Percentiles rank a stretch among this genome's conserved stretches.
phyloP scores from a whole-genome alignment of 2,888 invertebrate genomes.

The Metellina segmentata region DNA sequence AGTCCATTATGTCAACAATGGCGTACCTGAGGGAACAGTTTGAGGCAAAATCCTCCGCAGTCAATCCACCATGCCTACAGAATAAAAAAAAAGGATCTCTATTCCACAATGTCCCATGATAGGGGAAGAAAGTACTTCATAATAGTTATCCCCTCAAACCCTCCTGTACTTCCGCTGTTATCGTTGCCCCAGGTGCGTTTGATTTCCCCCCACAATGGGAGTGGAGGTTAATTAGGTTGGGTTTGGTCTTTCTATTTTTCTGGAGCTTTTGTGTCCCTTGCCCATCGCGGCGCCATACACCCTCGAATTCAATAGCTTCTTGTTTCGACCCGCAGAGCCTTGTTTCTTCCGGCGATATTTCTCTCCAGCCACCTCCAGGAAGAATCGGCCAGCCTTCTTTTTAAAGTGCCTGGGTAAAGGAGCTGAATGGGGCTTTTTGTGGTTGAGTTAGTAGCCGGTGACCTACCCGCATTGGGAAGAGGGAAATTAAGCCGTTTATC shows the following conservation, averaged over 20 bases:
- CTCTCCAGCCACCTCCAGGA: neutral
- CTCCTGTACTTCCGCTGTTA: neutral
- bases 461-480: neutral
- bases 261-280: conserved; percentile 13
- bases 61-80: neutral
- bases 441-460: neutral
- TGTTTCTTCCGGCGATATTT: conserved; percentile 20
- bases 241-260: neutral
- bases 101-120: neutral
- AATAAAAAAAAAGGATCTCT: neutral
- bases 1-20: conserved; percentile 1
- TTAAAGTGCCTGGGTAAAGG: neutral
- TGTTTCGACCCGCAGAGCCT: neutral
- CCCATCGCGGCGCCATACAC: neutral
- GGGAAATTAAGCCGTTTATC: neutral
- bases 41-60: neutral
- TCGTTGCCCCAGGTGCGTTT: conserved; percentile 5
- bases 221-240: conserved; percentile 30
- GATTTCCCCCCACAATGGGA: neutral
- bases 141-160: neutral
- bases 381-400: neutral
- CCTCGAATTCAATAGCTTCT: neutral
- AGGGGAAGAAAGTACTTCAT: neutral
- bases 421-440: neutral
- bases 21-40: neutral